phyloP scores from a whole-genome alignment of 2,113 vertebrate species.

The Tonatia bakeri region DNA sequence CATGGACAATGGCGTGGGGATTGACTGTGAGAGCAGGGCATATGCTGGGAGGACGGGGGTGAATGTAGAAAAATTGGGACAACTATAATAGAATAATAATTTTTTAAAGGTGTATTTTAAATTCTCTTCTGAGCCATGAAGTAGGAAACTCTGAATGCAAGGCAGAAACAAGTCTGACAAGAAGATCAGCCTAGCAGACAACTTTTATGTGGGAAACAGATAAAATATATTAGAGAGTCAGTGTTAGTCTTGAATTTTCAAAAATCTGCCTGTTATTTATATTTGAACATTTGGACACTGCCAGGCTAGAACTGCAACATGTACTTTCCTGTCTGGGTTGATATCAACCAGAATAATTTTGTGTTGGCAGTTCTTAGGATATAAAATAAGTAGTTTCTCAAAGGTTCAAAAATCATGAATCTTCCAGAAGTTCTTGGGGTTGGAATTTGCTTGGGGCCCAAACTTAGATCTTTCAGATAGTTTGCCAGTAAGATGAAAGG shows the following conservation, averaged over 20 bases:
- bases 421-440: not conserved
- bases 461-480: not conserved
- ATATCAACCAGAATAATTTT: not conserved
- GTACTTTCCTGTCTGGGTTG: not conserved
- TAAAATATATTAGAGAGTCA: not conserved
- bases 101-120: constrained; percentile 6
- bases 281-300: not conserved
- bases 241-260: not conserved
- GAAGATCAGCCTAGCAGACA: not conserved
- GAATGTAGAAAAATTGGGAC: too few relatives aligned
- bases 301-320: not conserved
- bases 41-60: too few relatives aligned
- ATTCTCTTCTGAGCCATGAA: not conserved
- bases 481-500: not conserved
- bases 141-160: not conserved
- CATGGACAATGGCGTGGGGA: too few relatives aligned
- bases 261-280: not conserved
- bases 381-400: not conserved
- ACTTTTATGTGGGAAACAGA: not conserved
- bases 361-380: not conserved
- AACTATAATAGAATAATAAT: not conserved
- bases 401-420: not conserved
- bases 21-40: too few relatives aligned
- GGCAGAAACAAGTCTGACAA: not conserved
- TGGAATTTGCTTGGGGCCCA: not conserved